Conservation (phyloP, 1,140 invertebrate genomes). For the Zophobas atratus region DNA sequence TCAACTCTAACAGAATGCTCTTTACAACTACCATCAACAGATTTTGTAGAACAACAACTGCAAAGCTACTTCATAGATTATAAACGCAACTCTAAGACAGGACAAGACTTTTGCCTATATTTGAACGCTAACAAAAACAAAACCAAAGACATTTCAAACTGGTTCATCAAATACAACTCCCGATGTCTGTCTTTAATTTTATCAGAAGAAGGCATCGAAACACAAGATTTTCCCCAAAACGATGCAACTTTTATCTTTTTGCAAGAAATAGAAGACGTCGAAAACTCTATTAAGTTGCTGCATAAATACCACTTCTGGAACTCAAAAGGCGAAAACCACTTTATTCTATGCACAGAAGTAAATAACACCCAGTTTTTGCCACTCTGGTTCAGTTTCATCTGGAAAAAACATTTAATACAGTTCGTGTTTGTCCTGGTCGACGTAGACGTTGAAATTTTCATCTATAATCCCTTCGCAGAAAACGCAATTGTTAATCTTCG, state of each 20-base stretch:
- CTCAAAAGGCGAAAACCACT: slow-evolving; percentile 1
- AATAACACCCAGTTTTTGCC: not conserved
- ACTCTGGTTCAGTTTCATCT: not conserved
- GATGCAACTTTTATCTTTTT: slow-evolving; percentile 13
- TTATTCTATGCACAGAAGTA: not conserved
- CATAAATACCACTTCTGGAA: slow-evolving; percentile 4
- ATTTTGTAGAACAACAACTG: slow-evolving; percentile 9
- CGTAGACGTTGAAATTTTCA: not conserved
- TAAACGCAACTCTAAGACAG: not conserved
- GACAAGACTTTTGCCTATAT: not conserved
- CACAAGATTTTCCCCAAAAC: not conserved
- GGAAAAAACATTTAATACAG: not conserved
- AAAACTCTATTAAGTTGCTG: not conserved
- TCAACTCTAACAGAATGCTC: not conserved
- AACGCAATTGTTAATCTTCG: not conserved
- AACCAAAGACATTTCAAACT: slow-evolving; percentile 8
- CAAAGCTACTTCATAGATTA: slow-evolving; percentile 12
- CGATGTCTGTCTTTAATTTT: not conserved
- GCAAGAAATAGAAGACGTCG: not conserved
- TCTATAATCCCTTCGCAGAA: not conserved
- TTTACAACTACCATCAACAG: not conserved
- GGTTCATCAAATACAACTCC: slow-evolving; percentile 33
- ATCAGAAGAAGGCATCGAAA: not conserved
- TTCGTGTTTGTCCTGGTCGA: not conserved
- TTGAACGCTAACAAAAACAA: not conserved